These are phyloP conservation scores for Babylonia areolata DNA, from an alignment of 1,140 invertebrate genomes.

Conservation along the genomic window DNA sequence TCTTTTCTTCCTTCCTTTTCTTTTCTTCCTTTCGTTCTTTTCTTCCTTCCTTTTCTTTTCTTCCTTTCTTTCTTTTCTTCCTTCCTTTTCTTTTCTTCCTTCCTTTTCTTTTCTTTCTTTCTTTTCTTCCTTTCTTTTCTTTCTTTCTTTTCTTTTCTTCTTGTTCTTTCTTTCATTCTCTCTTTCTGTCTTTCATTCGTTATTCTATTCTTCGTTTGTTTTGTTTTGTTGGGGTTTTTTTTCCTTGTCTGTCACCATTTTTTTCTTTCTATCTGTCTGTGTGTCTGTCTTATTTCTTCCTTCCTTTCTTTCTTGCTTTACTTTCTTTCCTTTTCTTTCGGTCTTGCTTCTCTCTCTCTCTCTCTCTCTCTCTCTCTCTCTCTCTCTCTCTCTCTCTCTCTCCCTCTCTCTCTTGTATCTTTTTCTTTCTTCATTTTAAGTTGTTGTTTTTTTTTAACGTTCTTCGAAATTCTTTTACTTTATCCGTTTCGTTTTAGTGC, in stretches of 20 bases:
- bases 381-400: neutral
- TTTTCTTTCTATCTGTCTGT: neutral
- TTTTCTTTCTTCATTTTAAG: neutral
- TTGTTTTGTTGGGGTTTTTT: neutral
- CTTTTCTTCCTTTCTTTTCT: neutral
- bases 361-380: neutral
- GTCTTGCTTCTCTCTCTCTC: neutral
- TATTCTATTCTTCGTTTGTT: neutral
- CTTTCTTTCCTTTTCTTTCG: neutral
- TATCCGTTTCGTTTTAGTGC: no score
- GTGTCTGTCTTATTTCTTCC: neutral
- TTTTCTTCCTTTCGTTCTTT: neutral
- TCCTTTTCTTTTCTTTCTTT: neutral
- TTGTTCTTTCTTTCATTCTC: neutral
- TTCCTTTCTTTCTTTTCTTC: no score
- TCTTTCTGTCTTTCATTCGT: neutral
- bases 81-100: neutral
- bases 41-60: no score
- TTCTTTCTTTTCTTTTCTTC: neutral
- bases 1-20: neutral
- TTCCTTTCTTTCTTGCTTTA: neutral
- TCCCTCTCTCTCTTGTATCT: neutral
- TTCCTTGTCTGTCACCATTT: no score
- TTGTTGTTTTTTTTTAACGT: no score
- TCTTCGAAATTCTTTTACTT: no score